These are phyloP conservation scores for Dicrurus megarhynchus DNA, from an alignment of 2,113 vertebrate genomes.

Conservation along the genomic window DNA sequence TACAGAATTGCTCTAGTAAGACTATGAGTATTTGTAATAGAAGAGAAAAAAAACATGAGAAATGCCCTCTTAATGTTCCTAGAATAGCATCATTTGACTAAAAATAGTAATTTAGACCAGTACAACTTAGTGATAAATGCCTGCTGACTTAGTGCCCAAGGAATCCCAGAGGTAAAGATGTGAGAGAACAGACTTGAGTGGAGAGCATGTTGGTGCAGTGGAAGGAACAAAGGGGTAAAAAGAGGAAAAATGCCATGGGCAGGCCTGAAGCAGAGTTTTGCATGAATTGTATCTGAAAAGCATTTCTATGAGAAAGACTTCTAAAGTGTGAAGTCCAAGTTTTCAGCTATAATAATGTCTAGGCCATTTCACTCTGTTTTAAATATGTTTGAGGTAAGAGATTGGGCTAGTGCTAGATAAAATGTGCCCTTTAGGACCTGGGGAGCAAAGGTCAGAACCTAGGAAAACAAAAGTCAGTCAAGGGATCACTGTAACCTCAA, in stretches of 20 bases:
- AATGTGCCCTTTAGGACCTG: neutral
- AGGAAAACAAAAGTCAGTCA: neutral
- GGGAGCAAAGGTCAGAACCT: neutral
- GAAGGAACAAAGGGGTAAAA: neutral
- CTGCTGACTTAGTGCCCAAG: neutral
- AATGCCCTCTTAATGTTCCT: neutral
- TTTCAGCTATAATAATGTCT: neutral
- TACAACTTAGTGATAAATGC: neutral
- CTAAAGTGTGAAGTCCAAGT: neutral
- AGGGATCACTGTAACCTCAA: neutral
- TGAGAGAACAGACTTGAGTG: neutral
- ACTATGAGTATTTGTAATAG: neutral
- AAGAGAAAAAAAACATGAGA: neutral
- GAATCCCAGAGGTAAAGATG: neutral
- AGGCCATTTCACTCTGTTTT: neutral
- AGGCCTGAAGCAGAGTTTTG: neutral
- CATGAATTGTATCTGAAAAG: neutral
- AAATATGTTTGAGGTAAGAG: neutral
- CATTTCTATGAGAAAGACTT: neutral
- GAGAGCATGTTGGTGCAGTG: neutral
- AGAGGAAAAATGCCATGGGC: neutral
- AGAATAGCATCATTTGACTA: neutral
- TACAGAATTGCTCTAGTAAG: neutral
- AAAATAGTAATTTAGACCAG: neutral
- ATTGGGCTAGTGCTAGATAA: neutral